Base-by-base conservation (phyloP, 2,888 invertebrate genomes). In the Glaucopsyche alexis region DNA sequence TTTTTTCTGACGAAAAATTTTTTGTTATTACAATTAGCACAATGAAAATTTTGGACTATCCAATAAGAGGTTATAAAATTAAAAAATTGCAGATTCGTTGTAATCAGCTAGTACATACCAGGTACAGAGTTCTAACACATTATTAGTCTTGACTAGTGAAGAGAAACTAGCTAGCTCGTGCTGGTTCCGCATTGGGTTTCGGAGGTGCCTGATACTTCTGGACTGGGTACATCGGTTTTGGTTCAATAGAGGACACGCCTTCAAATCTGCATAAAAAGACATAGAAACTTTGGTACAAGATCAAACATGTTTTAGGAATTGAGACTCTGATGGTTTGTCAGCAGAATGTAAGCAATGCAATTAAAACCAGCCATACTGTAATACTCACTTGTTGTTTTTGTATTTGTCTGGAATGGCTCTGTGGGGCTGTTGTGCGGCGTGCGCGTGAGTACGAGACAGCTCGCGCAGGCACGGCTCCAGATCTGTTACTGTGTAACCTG, bases 331-430 rank as follows among this genome's bases (percentile, higher is more conserved):
- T 29, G 29, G 29, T 29, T 29, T 29, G 29, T 29, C 29, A 29
- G 29, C 29, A 29, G 29, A 47, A 11, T 47, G 52, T 6, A 55
- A 4, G 5, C 29, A 29, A 60, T 1, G 29, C 13, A 55, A 55
- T 11, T 16, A 7, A 52, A n/a, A 7, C 7, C 16, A 55, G 19
- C 11, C 13, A 29, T 60, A 2, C 14, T 60, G 1, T 6, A 29
- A 50, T 64, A 87, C 94, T 90, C 81, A 96, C 95, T 96, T 96
- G 85, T 94, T 94, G 79, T 90, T 93, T 87, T 95, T 97, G 92
- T 98, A 99, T 91, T 98, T 99, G 83, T 98, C 98, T 78, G 95
- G 95, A 77, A 98, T 96, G 70, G 98, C 97, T 85, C 96, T 96
- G 84, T 98, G 97, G 55, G 95, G 94, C 79, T 95, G 93, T 60